Evolutionary conservation across 1,140 invertebrate genomes (phyloP), one percentile per base, ranked within the genome.

Genomic region (Drosophila biarmipes): DNA sequence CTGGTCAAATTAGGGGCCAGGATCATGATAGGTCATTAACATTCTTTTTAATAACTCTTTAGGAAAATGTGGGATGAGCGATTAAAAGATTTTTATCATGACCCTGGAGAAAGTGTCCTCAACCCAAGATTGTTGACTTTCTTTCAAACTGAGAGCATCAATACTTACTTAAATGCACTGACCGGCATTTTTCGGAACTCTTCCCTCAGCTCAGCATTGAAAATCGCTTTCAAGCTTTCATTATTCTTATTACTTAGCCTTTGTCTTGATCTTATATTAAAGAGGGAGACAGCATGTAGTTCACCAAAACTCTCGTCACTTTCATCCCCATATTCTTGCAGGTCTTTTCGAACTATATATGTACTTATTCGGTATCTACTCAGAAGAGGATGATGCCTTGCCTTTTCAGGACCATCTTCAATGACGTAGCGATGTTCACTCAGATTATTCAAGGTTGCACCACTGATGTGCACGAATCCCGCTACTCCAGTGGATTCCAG

Each of bases 401-500:
- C 94, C 58, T 93, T 94, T 95, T 72, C 94, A 92, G 90, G 97
- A 95, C 79, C 93, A 73, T 63, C 93, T 81, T 67, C 34, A 7
- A 80, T 55, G 2, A 81, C 86, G 56, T 94, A 93, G 19, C 93
- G 92, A 17, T 17, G 2, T 1, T 93, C 92, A 8, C 92, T 71
- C 1, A 98, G 90, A 48, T 96, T 92, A 73, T 96, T 94, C 67
- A 96, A 93, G 0, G 97, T 97, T 86, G 95, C 94, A 72, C 95
- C 94, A 4, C 96, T 97, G 12, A 98, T 93, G 86, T 98, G 97
- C 19, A 98, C 95, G 91, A 95, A 95, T 10, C 98, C 98, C 4
- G 98, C 94, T 75, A 95, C 93, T n/a, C 98, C 98, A 5, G 96
- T 96, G 53, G 97, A 96, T 92, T 99, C 98, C 96, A 99, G 97